Evolutionary conservation across 2,797 vertebrate species (phyloP).

Genomic region (Thaleichthys pacificus): DNA sequence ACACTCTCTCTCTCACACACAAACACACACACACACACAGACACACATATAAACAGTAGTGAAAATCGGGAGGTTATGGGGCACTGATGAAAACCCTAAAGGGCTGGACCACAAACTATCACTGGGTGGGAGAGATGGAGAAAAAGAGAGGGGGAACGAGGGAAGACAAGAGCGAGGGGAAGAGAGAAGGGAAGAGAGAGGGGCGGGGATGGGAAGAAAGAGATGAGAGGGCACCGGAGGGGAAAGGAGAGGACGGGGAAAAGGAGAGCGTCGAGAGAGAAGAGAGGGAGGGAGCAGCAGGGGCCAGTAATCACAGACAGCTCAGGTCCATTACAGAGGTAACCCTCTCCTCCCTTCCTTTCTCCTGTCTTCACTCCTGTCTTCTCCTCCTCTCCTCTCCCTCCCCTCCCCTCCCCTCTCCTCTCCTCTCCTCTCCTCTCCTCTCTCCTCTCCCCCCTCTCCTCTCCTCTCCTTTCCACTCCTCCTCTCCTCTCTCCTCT

Average conservation of each 20-base stretch:
- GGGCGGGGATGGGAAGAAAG: conserved; percentile 9
- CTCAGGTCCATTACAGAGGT: conserved; percentile 52
- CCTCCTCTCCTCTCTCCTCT: too few species aligned
- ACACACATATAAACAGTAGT: conserved; percentile 2
- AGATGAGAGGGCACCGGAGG: conserved; percentile 30
- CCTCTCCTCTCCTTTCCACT: too few species aligned
- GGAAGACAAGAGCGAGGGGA: conserved; percentile 9
- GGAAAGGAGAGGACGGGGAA: background rate
- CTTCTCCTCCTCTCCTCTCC: too few species aligned
- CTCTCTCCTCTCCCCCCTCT: background rate
- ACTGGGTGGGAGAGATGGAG: conserved; percentile 38
- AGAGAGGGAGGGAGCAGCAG: conserved; percentile 35
- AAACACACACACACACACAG: too few species aligned
- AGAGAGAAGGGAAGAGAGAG: conserved; percentile 3
- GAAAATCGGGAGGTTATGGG: conserved; percentile 23
- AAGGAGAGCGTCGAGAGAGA: background rate
- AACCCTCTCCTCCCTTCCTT: conserved; percentile 39
- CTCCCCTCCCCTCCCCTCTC: too few species aligned
- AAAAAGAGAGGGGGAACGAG: conserved; percentile 12
- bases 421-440: conserved; percentile 22
- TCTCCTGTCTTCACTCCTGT: conserved; percentile 33
- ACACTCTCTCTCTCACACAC: background rate
- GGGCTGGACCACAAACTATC: conserved; percentile 42
- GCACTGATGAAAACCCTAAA: conserved; percentile 55
- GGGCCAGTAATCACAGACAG: conserved; percentile 50